Base-by-base conservation (phyloP, 1,140 invertebrate genomes). In the Drosophila bifasciata region DNA sequence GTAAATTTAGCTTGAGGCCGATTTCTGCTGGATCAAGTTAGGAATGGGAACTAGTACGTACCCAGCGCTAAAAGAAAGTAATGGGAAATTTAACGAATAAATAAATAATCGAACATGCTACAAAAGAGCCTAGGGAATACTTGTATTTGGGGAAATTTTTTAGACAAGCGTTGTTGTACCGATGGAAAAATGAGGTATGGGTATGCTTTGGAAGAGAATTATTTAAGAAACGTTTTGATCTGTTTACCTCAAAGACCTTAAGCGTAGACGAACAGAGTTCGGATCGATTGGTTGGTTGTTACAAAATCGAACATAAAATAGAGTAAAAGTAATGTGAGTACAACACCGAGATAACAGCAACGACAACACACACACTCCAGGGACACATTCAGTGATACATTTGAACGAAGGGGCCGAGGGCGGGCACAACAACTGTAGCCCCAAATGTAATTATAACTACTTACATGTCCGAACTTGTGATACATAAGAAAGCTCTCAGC, bases 381-480 rank as follows among this genome's bases (percentile, higher is more conserved):
- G 43, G 43, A 36, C 17, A 60, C 23, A 53, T n/a, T 48, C 48
- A 52, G 39, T 50, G 15, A 45, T 8, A 51, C 52, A 36, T n/a
- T 3, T 16, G 46, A 41, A 21, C 41, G 50, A 8, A 13, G 36
- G 3, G 6, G 5, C 23, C 23, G 5, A 45, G 9, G 45, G 28
- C 8, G n/a, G 23, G 44, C 39, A 44, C 40, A 7, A 25, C 8
- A 41, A 19, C 17, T 15, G 15, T 8, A 32, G 25, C n/a, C 13
- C 28, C 41, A 16, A 32, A 28, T 41, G 19, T 13, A 46, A 45
- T 15, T 43, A 5, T 16, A 15, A 62, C 25, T 58, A 95, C 95
- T 96, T 94, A 98, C 97, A 92, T 96, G 94, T 91, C 97, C 97
- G 92, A 98, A 98, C 93, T 97, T 97, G 91, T 98, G 97, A 90